A percentile compares a stretch with the other conserved stretches of the same genome.
phyloP scores from a whole-genome alignment of 2,888 invertebrate genomes.

The Mythimna loreyi region DNA sequence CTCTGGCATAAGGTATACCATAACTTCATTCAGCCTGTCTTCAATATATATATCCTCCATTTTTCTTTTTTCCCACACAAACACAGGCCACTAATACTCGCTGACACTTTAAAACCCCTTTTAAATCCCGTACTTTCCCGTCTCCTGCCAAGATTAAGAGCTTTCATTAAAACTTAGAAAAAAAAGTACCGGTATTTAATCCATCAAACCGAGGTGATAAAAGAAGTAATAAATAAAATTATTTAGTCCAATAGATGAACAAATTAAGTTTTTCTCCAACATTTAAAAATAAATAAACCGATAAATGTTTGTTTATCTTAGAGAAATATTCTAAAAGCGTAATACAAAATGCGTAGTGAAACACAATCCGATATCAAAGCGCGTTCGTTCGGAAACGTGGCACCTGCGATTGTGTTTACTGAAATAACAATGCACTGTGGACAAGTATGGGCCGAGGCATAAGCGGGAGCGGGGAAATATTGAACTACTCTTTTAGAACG shows the following conservation, averaged over 20 bases:
- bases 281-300: constrained; percentile 13
- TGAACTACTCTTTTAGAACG: neutral
- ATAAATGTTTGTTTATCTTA: constrained; percentile 51
- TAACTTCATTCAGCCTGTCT: neutral
- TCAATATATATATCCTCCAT: neutral
- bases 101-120: constrained; percentile 16
- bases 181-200: too few relatives aligned
- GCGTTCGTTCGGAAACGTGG: constrained; percentile 79
- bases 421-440: constrained; percentile 77
- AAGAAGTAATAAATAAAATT: neutral
- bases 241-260: constrained; percentile 3
- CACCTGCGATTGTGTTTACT: constrained; percentile 87
- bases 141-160: neutral
- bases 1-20: too few relatives aligned
- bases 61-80: neutral
- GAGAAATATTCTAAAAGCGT: constrained; percentile 65
- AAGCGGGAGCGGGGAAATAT: constrained; percentile 56
- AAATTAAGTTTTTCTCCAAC: constrained; percentile 1
- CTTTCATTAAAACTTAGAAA: neutral
- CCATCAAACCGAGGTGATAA: too few relatives aligned
- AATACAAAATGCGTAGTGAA: constrained; percentile 71
- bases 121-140: neutral
- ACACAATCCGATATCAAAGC: constrained; percentile 86
- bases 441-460: constrained; percentile 48
- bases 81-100: constrained; percentile 21